Base-by-base conservation (phyloP, 1,140 invertebrate species). In the Pseudomyrmex flavicornis region DNA sequence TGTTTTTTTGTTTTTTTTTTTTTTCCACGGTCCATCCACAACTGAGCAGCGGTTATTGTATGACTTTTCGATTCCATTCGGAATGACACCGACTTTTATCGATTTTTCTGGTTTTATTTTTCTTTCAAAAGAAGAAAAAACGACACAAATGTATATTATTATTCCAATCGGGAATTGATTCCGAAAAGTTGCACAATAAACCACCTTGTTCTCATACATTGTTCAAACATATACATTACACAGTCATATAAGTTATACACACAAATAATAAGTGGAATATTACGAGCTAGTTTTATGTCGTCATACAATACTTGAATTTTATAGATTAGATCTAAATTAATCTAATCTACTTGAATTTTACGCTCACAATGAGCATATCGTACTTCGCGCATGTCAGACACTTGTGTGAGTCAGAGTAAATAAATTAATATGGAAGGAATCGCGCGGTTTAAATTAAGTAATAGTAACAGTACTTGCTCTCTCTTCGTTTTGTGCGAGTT, bases 271-370 rank as follows among this genome's bases (percentile, higher is more conserved):
- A 83, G 50, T 75, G 59, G 72, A 83, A 83, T 83, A 83, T 74
- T 76, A 83, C 35, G 10, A 17, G 48, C 48, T 74, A 82, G 35
- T 35, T 83, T 83, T 58, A 56, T 56, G 74, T 63, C 3, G 75
- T 65, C 65, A 75, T 65, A 83, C 61, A 83, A 80, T 80, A 80
- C 76, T 80, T 80, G 76, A 72, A 70, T 72, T 80, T 80, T 79
- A 7, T 35, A 35, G 35, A 35, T 35, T 35, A 35, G 35, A 35
- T 35, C 35, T 35, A 35, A 35, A 35, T 26, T 26, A 26, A 26
- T 35, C 35, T 35, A 35, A 35, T 35, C 35, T 80, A 80, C 66
- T 80, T 80, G 76, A 72, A 70, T 72, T 80, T 80, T 79, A 35
- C 5, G 61, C 20, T 59, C 58, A 26, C 50, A 69, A 69, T 69